Conservation (phyloP, 2,888 invertebrate genomes). For the Drosophila nigritarsus region DNA sequence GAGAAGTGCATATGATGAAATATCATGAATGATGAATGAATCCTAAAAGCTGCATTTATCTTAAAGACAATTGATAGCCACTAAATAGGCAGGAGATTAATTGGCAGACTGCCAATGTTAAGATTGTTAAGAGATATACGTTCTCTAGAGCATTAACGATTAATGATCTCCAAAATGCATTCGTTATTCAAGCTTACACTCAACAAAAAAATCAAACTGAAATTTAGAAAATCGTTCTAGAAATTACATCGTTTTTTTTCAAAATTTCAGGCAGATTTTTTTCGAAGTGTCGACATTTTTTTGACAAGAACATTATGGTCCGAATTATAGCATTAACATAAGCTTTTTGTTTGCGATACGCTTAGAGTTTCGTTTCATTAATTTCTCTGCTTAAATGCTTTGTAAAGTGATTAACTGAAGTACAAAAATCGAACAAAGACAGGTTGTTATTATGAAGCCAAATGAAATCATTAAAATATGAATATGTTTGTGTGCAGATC, state of each 20-base stretch:
- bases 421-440: neutral
- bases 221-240: neutral
- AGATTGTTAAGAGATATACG: neutral
- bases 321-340: neutral
- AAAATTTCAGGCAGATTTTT: neutral
- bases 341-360: neutral
- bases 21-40: slow-evolving; percentile 21
- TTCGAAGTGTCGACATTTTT: neutral
- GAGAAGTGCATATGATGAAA: slow-evolving; percentile 19
- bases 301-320: neutral
- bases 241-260: neutral
- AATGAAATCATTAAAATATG: neutral
- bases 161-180: neutral
- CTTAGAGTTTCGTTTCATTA: neutral
- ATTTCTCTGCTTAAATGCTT: neutral
- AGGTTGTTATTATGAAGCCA: neutral
- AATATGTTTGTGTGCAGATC: neutral
- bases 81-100: neutral
- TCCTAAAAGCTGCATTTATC: neutral
- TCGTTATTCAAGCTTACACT: neutral
- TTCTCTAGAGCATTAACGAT: neutral
- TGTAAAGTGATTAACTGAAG: neutral
- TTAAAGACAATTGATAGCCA: neutral
- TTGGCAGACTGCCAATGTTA: neutral
- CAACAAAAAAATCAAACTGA: neutral